phyloP scores from a whole-genome alignment of 2,113 vertebrate species.

The Poeciliopsis retropinna region DNA sequence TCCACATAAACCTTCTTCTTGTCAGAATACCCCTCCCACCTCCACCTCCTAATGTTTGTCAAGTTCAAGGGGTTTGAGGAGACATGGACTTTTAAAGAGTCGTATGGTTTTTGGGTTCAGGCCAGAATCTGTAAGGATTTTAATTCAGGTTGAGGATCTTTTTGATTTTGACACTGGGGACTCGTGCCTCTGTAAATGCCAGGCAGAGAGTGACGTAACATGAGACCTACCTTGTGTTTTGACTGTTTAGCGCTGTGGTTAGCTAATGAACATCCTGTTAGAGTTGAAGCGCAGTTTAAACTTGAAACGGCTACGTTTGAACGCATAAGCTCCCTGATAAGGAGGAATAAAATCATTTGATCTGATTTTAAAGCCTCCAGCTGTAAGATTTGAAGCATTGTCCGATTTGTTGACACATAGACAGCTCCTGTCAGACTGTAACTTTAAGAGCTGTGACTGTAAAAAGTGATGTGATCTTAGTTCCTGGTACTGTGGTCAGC shows the following conservation, averaged over 20 bases:
- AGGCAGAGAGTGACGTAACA: background rate
- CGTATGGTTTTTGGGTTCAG: background rate
- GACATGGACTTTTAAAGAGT: background rate
- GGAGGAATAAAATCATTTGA: background rate
- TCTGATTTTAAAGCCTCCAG: background rate
- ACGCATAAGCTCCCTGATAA: background rate
- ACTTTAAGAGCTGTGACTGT: conserved; percentile 61
- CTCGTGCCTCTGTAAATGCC: background rate
- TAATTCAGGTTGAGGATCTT: background rate
- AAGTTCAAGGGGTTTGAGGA: too few relatives aligned
- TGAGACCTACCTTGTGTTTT: background rate
- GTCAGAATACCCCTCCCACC: too few relatives aligned
- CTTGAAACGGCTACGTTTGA: background rate
- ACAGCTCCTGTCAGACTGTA: conserved; percentile 25
- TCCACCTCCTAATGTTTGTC: background rate
- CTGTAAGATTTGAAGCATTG: background rate
- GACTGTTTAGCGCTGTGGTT: too few relatives aligned
- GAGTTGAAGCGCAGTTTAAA: too few relatives aligned
- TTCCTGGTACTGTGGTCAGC: conserved; percentile 64
- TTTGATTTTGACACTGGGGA: background rate
- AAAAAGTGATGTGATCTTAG: conserved; percentile 32
- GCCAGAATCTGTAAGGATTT: background rate
- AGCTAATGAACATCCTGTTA: too few relatives aligned
- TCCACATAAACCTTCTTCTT: too few relatives aligned
- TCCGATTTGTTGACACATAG: background rate